Evolutionary conservation across 2,888 invertebrate genomes (phyloP), one percentile per base, ranked within the genome.

Genomic region (Sesamia inferens): DNA sequence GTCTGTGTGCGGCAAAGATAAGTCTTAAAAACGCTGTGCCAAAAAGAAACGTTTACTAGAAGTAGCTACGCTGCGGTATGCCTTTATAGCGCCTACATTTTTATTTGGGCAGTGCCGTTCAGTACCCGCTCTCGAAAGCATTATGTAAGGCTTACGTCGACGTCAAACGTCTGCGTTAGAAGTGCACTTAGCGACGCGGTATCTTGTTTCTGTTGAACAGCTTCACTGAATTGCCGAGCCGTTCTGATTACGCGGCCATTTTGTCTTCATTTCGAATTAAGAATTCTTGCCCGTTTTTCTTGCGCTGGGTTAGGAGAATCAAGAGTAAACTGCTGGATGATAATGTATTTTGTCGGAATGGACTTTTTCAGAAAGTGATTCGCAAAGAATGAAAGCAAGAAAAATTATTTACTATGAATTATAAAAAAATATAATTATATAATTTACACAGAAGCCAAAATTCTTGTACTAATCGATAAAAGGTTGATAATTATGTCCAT

Each of bases 191-290:
- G 68, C 71, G 70, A 74, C 71, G 62, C 22, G 68, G 76, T 79
- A 74, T 86, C 83, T 85, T 85, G 72, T 83, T 86, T 82, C 83
- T 74, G 65, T 82, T 86, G 31, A 84, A 81, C 84, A 83, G 86
- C 84, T 81, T 72, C 61, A 84, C 68, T 67, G 58, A 73, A 74
- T 79, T 64, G 63, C 66, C 65, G 58, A 74, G 76, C 70, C 66
- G 63, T 68, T 84, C 68, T 84, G 78, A 85, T 85, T 81, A 84
- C 76, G 69, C 47, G 55, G 64, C 59, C 66, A 82, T 72, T 70
- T 65, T 63, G 63, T 74, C 59, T 72, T 74, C 76, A 74, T 71
- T 75, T 71, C 39, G 59, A 58, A 71, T 75, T 78, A 39, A 57
- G 62, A 59, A 78, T 80, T 70, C 55, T 48, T 48, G 51, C 14